Conservation (phyloP, 2,888 invertebrate genomes). For the Eustalomyia histrio region DNA sequence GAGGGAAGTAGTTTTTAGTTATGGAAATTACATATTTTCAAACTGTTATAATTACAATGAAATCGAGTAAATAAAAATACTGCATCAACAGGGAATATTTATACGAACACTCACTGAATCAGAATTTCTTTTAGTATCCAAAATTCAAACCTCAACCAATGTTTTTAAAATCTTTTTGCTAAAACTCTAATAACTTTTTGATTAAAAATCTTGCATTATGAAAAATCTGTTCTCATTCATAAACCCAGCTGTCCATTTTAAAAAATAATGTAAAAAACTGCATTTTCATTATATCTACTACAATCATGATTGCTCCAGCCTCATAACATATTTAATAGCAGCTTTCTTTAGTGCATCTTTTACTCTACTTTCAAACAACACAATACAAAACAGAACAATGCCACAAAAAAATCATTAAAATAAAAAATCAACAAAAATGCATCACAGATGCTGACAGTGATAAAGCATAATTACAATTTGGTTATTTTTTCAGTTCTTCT, state of each 20-base stretch:
- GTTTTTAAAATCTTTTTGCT: no score
- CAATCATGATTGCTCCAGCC: constrained; percentile 34
- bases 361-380: constrained; percentile 16
- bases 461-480: constrained; percentile 60
- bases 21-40: no score
- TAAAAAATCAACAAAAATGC: constrained; percentile 7
- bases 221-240: not conserved
- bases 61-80: no score
- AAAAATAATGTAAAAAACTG: constrained; percentile 16
- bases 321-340: constrained; percentile 20
- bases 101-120: no score
- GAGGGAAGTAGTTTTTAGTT: no score
- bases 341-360: constrained; percentile 11
- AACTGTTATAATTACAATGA: no score
- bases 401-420: constrained; percentile 13
- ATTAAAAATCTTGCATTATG: not conserved
- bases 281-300: constrained; percentile 22
- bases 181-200: no score
- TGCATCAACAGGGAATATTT: no score
- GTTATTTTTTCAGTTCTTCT: not conserved
- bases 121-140: no score
- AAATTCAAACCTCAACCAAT: no score
- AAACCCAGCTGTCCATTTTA: constrained; percentile 33
- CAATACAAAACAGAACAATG: constrained; percentile 18
- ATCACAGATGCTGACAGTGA: constrained; percentile 60